Base-by-base conservation (phyloP, 2,113 vertebrate species). In the Coryphaenoides rupestris region DNA sequence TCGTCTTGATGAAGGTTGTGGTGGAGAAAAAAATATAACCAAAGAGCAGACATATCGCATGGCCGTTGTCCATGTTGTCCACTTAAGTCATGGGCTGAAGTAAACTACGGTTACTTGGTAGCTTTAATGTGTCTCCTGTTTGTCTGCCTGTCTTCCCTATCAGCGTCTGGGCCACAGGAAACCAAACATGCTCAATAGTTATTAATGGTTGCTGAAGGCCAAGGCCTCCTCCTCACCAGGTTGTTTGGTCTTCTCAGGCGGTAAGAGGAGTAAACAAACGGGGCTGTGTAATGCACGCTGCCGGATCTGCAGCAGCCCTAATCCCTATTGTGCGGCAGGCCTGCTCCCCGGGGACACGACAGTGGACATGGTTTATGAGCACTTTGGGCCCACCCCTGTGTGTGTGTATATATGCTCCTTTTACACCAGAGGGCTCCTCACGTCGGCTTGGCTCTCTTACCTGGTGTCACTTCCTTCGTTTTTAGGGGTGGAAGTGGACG, bases 51-150 rank as follows among this genome's bases (percentile, higher is more conserved):
- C 76, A 77, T 75, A 82, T 84, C 78, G 79, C 78, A 79, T 80
- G 84, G 76, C 84, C 83, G 78, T 78, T 69, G 81, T n/a, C n/a
- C n/a, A n/a, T n/a, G n/a, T 79, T 85, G 80, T 82, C 82, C 83
- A 90, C 88, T 89, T 90, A 90, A 90, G 87, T 83, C 84, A 87
- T 86, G 86, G 85, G 86, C 84, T 81, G 85, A 77, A 88, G 84
- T 90, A 91, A 91, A 90, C 89, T 87, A 88, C 89, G 86, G 88
- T 89, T 89, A 89, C 84, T 70, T 77, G 63, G 69, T 60, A 62
- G 74, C 85, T 88, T 90, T 92, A 91, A 91, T 90, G 87, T 77
- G 84, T 84, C 86, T 87, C 83, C 83, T 84, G 76, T 79, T 80
- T 88, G 87, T 91, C 88, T 90, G 86, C 82, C 79, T 72, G 75